Evolutionary conservation across 2,113 vertebrate genomes (phyloP).

Genomic region (human (Homo sapiens)): DNA sequence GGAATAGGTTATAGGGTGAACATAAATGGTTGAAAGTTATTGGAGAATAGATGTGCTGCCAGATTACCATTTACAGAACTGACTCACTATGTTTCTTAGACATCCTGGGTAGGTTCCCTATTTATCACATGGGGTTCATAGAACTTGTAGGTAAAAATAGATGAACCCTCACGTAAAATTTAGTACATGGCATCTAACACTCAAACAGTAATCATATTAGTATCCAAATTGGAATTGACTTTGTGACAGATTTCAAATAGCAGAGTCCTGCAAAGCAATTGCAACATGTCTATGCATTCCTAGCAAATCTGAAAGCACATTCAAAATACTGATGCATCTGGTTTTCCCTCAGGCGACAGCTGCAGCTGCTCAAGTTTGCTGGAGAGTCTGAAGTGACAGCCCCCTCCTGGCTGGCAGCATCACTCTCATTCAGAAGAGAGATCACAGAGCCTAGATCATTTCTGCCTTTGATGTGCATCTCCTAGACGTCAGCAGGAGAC

Average conservation of each 20-base stretch:
- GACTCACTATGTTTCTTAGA: neutral
- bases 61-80: conserved; percentile 34
- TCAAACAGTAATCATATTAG: neutral
- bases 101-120: neutral
- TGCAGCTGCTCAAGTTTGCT: conserved; percentile 60
- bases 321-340: conserved; percentile 29
- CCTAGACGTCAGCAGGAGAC: conserved; percentile 49
- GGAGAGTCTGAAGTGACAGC: conserved; percentile 65
- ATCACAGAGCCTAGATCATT: conserved; percentile 63
- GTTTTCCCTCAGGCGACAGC: conserved; percentile 57
- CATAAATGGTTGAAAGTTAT: neutral
- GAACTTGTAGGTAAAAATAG: conserved; percentile 21
- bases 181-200: neutral
- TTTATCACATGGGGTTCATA: conserved; percentile 50
- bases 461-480: conserved; percentile 64
- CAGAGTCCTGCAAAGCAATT: conserved; percentile 36
- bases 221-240: conserved; percentile 31
- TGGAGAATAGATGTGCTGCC: neutral
- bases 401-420: conserved; percentile 33
- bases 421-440: conserved; percentile 62
- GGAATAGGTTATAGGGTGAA: neutral
- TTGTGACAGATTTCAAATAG: conserved; percentile 39
- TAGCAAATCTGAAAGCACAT: conserved; percentile 40
- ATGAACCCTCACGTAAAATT: conserved; percentile 32
- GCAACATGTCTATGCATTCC: conserved; percentile 26